These are phyloP conservation scores for Barnardius zonarius DNA, from an alignment of 2,113 vertebrate genomes.

Conservation along the genomic window DNA sequence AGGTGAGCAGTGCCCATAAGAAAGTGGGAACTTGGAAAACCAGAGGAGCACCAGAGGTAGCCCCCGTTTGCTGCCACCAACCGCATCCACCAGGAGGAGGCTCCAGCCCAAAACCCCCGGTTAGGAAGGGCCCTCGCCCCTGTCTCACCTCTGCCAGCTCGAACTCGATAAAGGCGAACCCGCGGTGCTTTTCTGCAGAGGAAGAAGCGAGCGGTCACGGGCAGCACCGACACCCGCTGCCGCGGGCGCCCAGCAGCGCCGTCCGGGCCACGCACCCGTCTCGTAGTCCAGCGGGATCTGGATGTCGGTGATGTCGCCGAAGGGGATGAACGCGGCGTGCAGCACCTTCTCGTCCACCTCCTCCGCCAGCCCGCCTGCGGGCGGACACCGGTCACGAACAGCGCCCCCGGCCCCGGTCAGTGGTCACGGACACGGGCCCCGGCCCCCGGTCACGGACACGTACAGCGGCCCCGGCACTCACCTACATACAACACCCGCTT, in stretches of 20 bases:
- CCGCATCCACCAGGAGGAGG: not conserved
- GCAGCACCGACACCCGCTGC: not conserved
- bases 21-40: rapidly evolving
- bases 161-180: conserved; percentile 97
- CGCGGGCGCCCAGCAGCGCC: not conserved
- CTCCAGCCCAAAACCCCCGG: not conserved
- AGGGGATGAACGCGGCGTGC: conserved; percentile 95
- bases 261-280: conserved; percentile 77
- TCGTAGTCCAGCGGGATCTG: conserved; percentile 98
- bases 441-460: too few species aligned
- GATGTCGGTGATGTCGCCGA: conserved; percentile 94
- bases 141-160: conserved; percentile 90
- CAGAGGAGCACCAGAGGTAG: not conserved
- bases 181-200: conserved; percentile 89
- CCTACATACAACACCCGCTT: conserved; percentile 78
- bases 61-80: rapidly evolving
- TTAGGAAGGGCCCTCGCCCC: not conserved
- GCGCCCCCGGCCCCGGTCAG: too few species aligned
- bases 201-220: not conserved
- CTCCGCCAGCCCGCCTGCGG: conserved; percentile 90
- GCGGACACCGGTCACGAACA: not conserved
- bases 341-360: conserved; percentile 96
- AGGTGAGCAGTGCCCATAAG: rapidly evolving
- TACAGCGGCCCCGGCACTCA: conserved; percentile 38
- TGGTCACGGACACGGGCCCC: too few species aligned